phyloP scores from a whole-genome alignment of 2,888 invertebrate genomes.

The Hofmannophila pseudospretella region DNA sequence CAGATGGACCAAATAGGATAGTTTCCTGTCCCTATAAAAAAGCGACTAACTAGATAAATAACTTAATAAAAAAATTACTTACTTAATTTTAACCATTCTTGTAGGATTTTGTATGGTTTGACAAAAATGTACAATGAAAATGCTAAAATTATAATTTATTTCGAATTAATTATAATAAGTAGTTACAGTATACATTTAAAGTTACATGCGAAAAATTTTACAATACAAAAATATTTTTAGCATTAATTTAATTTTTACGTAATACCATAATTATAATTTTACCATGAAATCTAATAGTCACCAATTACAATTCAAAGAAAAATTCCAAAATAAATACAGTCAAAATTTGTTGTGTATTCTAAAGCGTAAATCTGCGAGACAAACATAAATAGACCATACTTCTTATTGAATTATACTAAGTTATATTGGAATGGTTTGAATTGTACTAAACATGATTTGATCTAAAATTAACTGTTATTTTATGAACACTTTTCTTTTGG shows the following conservation, averaged over 20 bases:
- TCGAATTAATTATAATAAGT: slow-evolving; percentile 42
- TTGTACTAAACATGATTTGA: slow-evolving; percentile 34
- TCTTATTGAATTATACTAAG: slow-evolving; percentile 11
- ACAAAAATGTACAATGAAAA: slow-evolving; percentile 32
- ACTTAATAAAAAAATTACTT: slow-evolving; percentile 52
- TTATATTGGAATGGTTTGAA: slow-evolving; percentile 41
- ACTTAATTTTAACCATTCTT: slow-evolving; percentile 37
- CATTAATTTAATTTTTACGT: not conserved
- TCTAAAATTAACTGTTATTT: slow-evolving; percentile 16
- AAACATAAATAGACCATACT: not conserved
- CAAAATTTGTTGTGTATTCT: not conserved
- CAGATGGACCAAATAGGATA: slow-evolving; percentile 54
- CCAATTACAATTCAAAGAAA: not conserved
- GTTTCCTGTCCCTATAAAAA: slow-evolving; percentile 72
- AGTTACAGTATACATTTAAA: slow-evolving; percentile 50
- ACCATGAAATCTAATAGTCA: not conserved
- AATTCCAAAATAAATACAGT: not conserved
- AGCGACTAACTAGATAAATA: slow-evolving; percentile 35
- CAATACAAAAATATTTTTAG: slow-evolving; percentile 68
- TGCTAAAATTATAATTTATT: slow-evolving; percentile 69
- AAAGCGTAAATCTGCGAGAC: too few relatives aligned
- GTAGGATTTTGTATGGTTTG: slow-evolving; percentile 22
- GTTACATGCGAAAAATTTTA: slow-evolving; percentile 67
- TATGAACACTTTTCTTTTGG: slow-evolving; percentile 59
- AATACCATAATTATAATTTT: not conserved